Conservation (phyloP, 2,797 vertebrate species). For the Poeciliopsis infans region DNA sequence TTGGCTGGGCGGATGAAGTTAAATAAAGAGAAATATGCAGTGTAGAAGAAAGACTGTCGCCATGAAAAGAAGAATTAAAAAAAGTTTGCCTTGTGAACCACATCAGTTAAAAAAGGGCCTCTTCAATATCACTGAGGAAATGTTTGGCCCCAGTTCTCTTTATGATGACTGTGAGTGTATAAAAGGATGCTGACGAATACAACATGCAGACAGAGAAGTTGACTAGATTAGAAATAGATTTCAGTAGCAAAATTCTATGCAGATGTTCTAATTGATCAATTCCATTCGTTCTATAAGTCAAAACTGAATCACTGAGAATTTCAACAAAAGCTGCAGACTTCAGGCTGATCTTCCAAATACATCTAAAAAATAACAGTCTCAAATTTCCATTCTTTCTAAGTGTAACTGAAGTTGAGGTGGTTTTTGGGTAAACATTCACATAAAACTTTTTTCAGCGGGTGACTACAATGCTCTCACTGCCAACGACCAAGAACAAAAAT, state of each 20-base stretch:
- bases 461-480: constrained; percentile 15
- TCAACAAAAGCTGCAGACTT: neutral
- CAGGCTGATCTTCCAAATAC: neutral
- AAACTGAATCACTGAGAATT: neutral
- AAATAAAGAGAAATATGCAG: constrained; percentile 61
- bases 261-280: neutral
- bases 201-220: constrained; percentile 5
- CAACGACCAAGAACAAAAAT: constrained; percentile 21
- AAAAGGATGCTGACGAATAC: constrained; percentile 14
- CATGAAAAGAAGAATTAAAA: constrained; percentile 35
- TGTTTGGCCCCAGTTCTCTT: constrained; percentile 41
- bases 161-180: constrained; percentile 28
- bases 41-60: constrained; percentile 39
- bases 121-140: constrained; percentile 56
- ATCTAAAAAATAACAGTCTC: neutral
- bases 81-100: constrained; percentile 49
- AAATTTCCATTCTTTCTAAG: neutral
- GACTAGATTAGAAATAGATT: neutral
- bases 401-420: neutral
- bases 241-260: neutral
- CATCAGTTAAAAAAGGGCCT: constrained; percentile 60
- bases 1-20: constrained; percentile 60
- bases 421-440: constrained; percentile 45
- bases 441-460: constrained; percentile 38
- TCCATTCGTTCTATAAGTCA: neutral